Base-by-base conservation (phyloP, 2,113 vertebrate species). In the Sylvia atricapilla region DNA sequence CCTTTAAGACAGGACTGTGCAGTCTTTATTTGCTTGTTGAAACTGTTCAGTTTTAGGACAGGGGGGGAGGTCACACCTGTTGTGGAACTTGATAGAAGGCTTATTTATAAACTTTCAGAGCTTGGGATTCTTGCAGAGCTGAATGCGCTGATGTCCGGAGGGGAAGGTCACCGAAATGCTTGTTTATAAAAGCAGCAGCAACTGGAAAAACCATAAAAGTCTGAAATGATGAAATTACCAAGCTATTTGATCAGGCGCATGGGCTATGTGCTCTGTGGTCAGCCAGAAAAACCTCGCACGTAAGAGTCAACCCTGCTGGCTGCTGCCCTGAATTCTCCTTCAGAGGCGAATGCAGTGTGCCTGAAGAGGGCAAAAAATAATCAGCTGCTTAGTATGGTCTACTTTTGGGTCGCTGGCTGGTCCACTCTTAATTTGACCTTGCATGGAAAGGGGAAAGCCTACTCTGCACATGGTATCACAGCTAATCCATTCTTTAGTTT, bases 51-150 rank as follows among this genome's bases (percentile, higher is more conserved):
- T 99, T 99, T 99, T 99, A 99, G 99, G 99, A 99, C 99, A 99
- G 98, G 98, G 98, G 98, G 98, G 98, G 98, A 98, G 99, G 99
- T 99, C 99, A 99, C 99, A 99, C 99, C 99, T 99, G 99, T 99
- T 99, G 99, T 99, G 99, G 99, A 99, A 99, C 99, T 99, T 99
- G 99, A 99, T 99, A 99, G 99, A 99, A 99, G 99, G 98, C 98
- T 99, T 99, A 99, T 99, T 99, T 99, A 99, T 99, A 99, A 99
- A 99, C 99, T 99, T 99, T 99, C 99, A 98, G 98, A 98, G 98
- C 98, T 98, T 97, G 98, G 98, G 99, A 99, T 99, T 99, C 99
- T 99, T 99, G 97, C 98, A 98, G 98, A 98, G 98, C 98, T 99
- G 99, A 99, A 99, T 98, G 98, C 93, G 98, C 98, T 98, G 98